Conservation (phyloP, 2,888 invertebrate genomes). For the Oscheius myriophilus region DNA sequence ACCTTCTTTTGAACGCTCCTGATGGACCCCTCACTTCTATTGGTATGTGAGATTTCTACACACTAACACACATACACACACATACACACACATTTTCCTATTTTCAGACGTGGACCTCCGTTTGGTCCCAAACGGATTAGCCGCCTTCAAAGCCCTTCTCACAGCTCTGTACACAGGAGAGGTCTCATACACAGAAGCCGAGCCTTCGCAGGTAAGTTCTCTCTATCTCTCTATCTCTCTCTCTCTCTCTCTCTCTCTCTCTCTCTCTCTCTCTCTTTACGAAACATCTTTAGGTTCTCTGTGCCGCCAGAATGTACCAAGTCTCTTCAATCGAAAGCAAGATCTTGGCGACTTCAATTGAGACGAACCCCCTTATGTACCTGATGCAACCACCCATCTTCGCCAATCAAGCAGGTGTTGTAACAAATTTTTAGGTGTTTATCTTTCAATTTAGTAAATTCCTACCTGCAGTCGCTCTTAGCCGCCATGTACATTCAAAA, state of each 20-base stretch:
- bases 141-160: slow-evolving; percentile 44
- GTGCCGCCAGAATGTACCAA: slow-evolving; percentile 33
- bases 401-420: slow-evolving; percentile 3
- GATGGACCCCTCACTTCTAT: slow-evolving; percentile 14
- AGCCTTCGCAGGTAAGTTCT: slow-evolving; percentile 40
- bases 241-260: slow-evolving; percentile 11
- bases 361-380: slow-evolving; percentile 26
- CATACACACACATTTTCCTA: too few relatives aligned
- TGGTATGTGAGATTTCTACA: slow-evolving; percentile 16
- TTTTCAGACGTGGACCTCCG: slow-evolving; percentile 41
- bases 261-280: background rate
- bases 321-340: slow-evolving; percentile 31
- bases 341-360: slow-evolving; percentile 27
- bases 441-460: slow-evolving; percentile 7
- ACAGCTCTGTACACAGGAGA: slow-evolving; percentile 49
- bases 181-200: slow-evolving; percentile 33
- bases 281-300: slow-evolving; percentile 30
- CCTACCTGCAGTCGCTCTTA: slow-evolving; percentile 28
- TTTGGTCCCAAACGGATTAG: slow-evolving; percentile 37
- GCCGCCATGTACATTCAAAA: slow-evolving; percentile 22
- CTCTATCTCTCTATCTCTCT: background rate
- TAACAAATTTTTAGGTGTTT: background rate
- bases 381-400: slow-evolving; percentile 23
- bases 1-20: slow-evolving; percentile 33
- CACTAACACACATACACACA: background rate